Evolutionary conservation across 2,888 invertebrate species (phyloP).

Genomic region (Patella ulyssiponensis): DNA sequence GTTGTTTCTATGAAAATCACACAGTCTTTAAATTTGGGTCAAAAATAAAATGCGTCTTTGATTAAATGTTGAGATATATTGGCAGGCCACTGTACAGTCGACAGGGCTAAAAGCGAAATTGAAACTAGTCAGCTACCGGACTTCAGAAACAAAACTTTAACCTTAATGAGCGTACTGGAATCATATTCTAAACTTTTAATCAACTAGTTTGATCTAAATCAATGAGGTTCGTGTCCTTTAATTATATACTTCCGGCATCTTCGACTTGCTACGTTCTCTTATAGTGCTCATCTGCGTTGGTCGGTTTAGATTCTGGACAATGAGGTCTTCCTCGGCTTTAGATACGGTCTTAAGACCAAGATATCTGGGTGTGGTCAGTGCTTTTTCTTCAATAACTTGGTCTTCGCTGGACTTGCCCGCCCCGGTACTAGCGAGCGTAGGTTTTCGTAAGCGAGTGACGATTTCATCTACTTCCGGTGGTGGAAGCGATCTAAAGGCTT

Average conservation of each 20-base stretch:
- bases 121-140: too few species aligned
- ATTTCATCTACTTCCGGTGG: slow-evolving; percentile 48
- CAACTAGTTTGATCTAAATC: too few species aligned
- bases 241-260: neutral
- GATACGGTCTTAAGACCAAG: slow-evolving; percentile 46
- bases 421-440: slow-evolving; percentile 52
- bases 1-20: too few species aligned
- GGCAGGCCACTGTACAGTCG: too few species aligned
- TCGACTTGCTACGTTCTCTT: slow-evolving; percentile 31
- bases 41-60: too few species aligned
- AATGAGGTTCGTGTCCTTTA: neutral
- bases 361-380: slow-evolving; percentile 45
- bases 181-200: too few species aligned
- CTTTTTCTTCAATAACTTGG: slow-evolving; percentile 38
- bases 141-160: too few species aligned
- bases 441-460: slow-evolving; percentile 44
- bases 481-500: slow-evolving; percentile 58
- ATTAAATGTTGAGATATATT: too few species aligned
- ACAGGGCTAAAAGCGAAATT: too few species aligned
- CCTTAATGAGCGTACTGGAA: too few species aligned
- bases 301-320: slow-evolving; percentile 46
- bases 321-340: slow-evolving; percentile 46
- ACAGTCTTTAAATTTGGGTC: too few species aligned
- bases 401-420: slow-evolving; percentile 46
- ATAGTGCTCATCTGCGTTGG: slow-evolving; percentile 55